Conservation (phyloP, 2,797 vertebrate genomes). For the Phoxinus dragarum region DNA sequence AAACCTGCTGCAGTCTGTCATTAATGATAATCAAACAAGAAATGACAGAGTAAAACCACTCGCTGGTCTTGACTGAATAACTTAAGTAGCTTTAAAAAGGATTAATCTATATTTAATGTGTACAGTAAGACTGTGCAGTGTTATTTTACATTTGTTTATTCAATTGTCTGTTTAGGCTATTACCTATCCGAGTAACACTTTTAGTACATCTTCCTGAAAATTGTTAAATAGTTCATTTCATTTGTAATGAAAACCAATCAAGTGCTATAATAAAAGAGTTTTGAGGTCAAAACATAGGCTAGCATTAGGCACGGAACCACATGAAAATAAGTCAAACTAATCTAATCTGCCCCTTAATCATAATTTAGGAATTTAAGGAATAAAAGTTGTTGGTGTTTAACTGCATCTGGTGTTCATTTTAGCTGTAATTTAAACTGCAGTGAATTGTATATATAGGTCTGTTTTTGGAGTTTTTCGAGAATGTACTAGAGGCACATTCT, state of each 20-base stretch:
- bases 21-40: too few relatives aligned
- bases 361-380: background rate
- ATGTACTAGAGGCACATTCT: background rate
- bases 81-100: too few relatives aligned
- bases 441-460: background rate
- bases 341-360: background rate
- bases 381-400: background rate
- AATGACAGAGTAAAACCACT: too few relatives aligned
- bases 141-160: too few relatives aligned
- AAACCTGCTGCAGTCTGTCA: too few relatives aligned
- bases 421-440: background rate
- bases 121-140: too few relatives aligned
- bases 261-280: background rate
- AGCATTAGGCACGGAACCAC: background rate
- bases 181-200: too few relatives aligned
- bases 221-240: too few relatives aligned
- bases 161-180: too few relatives aligned
- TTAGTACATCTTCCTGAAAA: too few relatives aligned
- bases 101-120: too few relatives aligned
- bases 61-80: too few relatives aligned
- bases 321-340: background rate
- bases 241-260: background rate
- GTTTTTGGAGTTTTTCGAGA: background rate
- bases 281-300: background rate
- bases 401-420: background rate